Base-by-base conservation (phyloP, 1,140 invertebrate genomes). In the Paracyclopina nana region DNA sequence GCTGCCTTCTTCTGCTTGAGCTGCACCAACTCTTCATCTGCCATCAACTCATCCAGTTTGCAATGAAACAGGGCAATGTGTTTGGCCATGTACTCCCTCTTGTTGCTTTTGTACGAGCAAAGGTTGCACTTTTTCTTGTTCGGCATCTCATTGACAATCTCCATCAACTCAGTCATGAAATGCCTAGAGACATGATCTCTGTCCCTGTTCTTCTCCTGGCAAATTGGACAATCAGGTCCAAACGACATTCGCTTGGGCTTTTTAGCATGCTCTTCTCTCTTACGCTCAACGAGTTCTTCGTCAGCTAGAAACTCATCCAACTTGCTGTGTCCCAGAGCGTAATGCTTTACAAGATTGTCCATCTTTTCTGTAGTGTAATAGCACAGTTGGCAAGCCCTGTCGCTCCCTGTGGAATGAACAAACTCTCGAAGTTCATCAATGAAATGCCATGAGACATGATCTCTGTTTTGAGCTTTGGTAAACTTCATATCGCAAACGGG, bases 71-170 rank as follows among this genome's bases (percentile, higher is more conserved):
- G 20, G 2, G n/a, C 34, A n/a, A 38, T 16, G 20, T 38, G 34
- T n/a, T 20, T n/a, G 34, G 34, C 34, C 14, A 38, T 16, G 9
- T 38, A 16, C n/a, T 38, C 34, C 34, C 14, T 16, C 34, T 38
- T 38, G 34, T n/a, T 16, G 20, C 20, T 38, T n/a, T n/a, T 16
- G 20, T 38, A 38, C n/a, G 14, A n/a, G 20, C 34, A 38, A 20
- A 38, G 34, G 34, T 38, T 38, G 34, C 34, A 38, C 20, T 38
- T 38, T n/a, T 20, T 20, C 34, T 38, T 38, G 34, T n/a, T 38
- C 3, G 34, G 34, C n/a, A 38, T n/a, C 34, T 38, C 34, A 16
- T 38, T 38, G 34, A 20, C 34, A n/a, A 38, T 38, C 14, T 38
- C 34, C 3, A 38, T n/a, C n/a, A 38, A 20, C 8, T 38, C 34